Evolutionary conservation across 1,140 invertebrate species (phyloP).

Genomic region (Parapsyche elsis): DNA sequence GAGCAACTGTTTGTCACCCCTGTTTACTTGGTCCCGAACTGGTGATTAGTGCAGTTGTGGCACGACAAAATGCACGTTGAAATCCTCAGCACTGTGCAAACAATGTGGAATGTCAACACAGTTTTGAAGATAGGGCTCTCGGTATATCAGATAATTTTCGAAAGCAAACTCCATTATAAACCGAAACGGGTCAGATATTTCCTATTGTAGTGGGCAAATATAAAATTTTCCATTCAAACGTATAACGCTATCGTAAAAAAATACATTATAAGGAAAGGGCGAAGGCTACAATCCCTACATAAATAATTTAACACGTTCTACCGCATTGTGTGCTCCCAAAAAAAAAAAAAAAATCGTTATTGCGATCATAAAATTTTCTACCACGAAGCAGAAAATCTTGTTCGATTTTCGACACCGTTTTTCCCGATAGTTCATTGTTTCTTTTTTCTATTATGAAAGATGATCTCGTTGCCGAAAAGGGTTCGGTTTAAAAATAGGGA

Average conservation of each 20-base stretch:
- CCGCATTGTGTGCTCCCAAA: not conserved
- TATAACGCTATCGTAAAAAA: not conserved
- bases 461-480: not conserved
- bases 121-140: too few species aligned
- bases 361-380: not conserved
- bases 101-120: too few species aligned
- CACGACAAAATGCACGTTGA: not conserved
- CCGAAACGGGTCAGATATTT: too few species aligned
- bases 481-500: conserved; percentile 8
- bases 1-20: not conserved
- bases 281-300: not conserved
- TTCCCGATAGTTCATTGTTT: conserved; percentile 9
- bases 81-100: too few species aligned
- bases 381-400: not conserved
- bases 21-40: not conserved
- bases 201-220: too few species aligned
- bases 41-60: conserved; percentile 8
- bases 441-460: not conserved
- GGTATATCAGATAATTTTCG: too few species aligned
- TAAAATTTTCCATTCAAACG: too few species aligned
- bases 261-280: not conserved
- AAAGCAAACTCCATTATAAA: too few species aligned
- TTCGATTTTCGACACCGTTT: conserved; percentile 12
- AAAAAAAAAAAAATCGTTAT: not conserved
- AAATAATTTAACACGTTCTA: not conserved